These are phyloP conservation scores for Holacanthus passer DNA, from an alignment of 2,113 vertebrate genomes.

Conservation along the genomic window DNA sequence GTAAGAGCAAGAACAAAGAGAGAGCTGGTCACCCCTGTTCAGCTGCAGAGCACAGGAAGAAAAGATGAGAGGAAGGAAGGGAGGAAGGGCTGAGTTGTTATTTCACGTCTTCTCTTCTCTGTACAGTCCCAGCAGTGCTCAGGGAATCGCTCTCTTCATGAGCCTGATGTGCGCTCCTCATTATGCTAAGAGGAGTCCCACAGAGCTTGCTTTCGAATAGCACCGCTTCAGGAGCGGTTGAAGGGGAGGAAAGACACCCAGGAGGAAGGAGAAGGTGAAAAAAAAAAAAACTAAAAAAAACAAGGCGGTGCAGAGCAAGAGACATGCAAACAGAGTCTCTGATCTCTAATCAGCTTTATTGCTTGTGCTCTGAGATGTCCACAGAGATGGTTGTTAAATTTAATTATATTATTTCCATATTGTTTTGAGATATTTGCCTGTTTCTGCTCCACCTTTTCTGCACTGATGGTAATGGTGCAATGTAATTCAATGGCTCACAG, in stretches of 20 bases:
- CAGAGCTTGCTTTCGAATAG: conserved; percentile 28
- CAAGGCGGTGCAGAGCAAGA: conserved; percentile 3
- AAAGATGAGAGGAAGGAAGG: conserved; percentile 34
- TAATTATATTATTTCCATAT: background rate
- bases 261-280: conserved; percentile 15
- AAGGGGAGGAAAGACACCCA: conserved; percentile 30
- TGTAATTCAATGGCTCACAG: background rate
- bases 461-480: background rate
- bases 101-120: conserved; percentile 50
- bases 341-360: conserved; percentile 26
- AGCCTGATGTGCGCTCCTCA: conserved; percentile 58
- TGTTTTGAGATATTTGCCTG: background rate
- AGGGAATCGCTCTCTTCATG: conserved; percentile 46
- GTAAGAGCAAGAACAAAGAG: conserved; percentile 40
- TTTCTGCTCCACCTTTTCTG: background rate
- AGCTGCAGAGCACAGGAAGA: conserved; percentile 20
- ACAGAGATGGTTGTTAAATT: background rate
- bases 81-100: conserved; percentile 34
- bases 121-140: conserved; percentile 39
- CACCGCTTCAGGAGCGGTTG: background rate
- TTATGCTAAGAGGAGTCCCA: conserved; percentile 60
- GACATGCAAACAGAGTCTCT: conserved; percentile 17
- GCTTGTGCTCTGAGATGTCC: background rate
- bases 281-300: background rate
- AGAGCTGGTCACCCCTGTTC: conserved; percentile 33